Percentiles rank a stretch among this genome's conserved stretches.
phyloP scores from a whole-genome alignment of 2,113 vertebrate genomes.

The Dryoscopus gambensis region DNA sequence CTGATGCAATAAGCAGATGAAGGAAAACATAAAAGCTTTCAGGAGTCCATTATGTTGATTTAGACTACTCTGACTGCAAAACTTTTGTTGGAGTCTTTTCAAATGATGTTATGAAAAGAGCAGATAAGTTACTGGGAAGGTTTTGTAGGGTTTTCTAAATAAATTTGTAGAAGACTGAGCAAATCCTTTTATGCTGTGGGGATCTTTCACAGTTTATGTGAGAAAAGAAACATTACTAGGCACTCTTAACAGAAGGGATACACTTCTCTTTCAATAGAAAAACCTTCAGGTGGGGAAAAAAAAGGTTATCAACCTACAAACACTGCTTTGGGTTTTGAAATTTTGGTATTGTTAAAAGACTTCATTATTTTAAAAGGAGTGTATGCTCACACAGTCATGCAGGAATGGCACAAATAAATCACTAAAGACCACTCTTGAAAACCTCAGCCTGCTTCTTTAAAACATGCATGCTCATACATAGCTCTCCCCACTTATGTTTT shows the following conservation, averaged over 20 bases:
- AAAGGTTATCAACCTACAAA: not conserved
- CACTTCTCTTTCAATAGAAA: not conserved
- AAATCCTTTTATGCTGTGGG: not conserved
- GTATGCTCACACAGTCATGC: not conserved
- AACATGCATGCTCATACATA: not conserved
- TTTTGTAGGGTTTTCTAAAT: not conserved
- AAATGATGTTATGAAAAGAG: not conserved
- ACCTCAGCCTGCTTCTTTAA: not conserved
- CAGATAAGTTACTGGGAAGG: not conserved
- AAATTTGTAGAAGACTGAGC: not conserved
- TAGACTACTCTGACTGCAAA: not conserved
- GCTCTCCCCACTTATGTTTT: not conserved
- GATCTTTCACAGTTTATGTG: not conserved
- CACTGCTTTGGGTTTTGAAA: not conserved
- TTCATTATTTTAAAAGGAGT: not conserved
- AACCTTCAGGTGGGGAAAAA: not conserved
- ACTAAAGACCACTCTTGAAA: not conserved
- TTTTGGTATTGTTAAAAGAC: not conserved
- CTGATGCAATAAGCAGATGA: not conserved
- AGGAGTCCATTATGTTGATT: not conserved
- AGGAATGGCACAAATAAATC: not conserved
- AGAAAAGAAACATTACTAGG: not conserved
- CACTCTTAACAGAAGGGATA: not conserved
- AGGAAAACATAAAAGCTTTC: not conserved
- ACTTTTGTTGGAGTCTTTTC: not conserved